Conservation (phyloP, 2,797 vertebrate genomes). For the Sebastes aleutianus region DNA sequence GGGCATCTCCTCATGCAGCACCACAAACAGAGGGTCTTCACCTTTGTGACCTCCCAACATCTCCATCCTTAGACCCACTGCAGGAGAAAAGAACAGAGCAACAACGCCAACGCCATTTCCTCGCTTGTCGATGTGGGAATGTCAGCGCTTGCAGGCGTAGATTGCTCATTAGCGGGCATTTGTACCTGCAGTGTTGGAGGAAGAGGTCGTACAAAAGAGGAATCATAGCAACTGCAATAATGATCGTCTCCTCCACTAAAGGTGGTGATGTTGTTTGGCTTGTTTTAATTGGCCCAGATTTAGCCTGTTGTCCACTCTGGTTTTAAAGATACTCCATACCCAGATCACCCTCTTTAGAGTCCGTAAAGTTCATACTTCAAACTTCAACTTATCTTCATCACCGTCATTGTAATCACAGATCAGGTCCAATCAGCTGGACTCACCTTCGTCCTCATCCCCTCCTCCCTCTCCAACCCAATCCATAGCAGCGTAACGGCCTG, state of each 20-base stretch:
- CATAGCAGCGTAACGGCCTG: constrained; percentile 1
- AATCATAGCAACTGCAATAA: not conserved
- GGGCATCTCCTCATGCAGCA: not conserved
- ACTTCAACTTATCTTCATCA: not conserved
- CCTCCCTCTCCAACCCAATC: not conserved
- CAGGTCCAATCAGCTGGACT: not conserved
- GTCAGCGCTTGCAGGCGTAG: not conserved
- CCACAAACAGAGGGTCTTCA: not conserved
- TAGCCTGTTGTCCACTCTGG: not conserved
- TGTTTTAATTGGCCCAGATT: not conserved
- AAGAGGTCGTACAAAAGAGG: not conserved
- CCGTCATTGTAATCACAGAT: not conserved
- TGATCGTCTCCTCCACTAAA: not conserved
- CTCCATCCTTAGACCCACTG: not conserved
- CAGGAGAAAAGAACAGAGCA: not conserved
- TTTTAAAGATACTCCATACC: not conserved
- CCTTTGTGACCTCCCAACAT: not conserved
- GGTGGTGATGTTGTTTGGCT: not conserved
- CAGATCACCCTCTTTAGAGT: not conserved
- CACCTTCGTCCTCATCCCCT: not conserved
- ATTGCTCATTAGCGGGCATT: not conserved
- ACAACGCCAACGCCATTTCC: not conserved
- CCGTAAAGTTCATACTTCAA: not conserved
- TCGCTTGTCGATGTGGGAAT: not conserved
- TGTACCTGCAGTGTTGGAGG: not conserved